Evolutionary conservation across 1,140 invertebrate genomes (phyloP), one percentile per base, ranked within the genome.

Genomic region (Drosophila sproati): DNA sequence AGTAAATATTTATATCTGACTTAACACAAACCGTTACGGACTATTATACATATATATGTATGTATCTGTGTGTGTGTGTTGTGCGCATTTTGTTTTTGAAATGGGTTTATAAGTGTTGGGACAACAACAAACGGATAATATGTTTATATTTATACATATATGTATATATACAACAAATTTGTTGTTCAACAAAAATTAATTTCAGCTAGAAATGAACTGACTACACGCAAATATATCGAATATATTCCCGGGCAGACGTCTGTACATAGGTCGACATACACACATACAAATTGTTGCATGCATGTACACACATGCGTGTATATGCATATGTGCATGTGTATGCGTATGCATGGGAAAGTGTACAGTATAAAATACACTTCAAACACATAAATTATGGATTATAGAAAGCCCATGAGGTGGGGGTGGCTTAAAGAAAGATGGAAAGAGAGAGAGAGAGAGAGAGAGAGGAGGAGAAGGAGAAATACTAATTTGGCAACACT

Each of bases 1-100:
- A 56, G 48, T 20, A 54, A 54, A 54, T 69, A 51, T 47, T n/a
- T 3, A 47, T 6, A 34, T 34, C n/a, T 12, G 12, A 12, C 6
- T 34, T 64, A 55, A 71, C 34, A 29, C 54, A 66, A 10, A 66
- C 39, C 20, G 5, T 2, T 12, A 20, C n/a, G 35, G 31, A 34
- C 31, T 31, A 32, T 8, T 7, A 39, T 34, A 47, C 47, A 73
- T 67, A 50, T 64, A 59, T 52, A 37, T 1, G 20, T 1, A 20
- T 20, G 20, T 20, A 2, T 20, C 1, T 20, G 20, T 20, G 20
- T 20, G 20, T 20, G 20, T 12, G 12, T 12, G 12, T 12, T 12
- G 12, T 20, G 20, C 20, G 20, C 20, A 20, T 31, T 34, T 70
- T 73, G 54, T 73, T 73, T 66, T 66, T 73, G 67, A 73, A 59